Conservation (phyloP, 2,113 vertebrate species). For the Saguinus imperator region DNA sequence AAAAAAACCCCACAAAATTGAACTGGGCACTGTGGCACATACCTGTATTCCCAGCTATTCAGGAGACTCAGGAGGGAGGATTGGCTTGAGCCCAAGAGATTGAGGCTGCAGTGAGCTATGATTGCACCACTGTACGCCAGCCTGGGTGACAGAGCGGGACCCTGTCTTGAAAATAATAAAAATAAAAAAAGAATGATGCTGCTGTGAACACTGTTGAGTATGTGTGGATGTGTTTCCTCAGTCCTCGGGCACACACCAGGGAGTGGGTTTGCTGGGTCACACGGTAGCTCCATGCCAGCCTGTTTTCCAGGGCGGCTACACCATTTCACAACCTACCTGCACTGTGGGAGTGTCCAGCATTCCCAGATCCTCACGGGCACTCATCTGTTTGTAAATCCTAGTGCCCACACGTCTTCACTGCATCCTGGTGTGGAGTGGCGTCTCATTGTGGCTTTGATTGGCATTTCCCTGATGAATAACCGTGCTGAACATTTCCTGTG, state of each 20-base stretch:
- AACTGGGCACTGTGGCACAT: too few species aligned
- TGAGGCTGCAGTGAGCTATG: too few species aligned
- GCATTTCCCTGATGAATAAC: rapidly evolving
- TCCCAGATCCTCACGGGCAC: background rate
- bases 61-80: too few species aligned
- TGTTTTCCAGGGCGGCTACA: background rate
- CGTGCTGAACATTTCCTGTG: rapidly evolving
- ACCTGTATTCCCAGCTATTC: too few species aligned
- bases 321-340: background rate
- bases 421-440: background rate
- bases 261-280: background rate
- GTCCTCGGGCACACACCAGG: rapidly evolving
- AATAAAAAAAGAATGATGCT: too few species aligned
- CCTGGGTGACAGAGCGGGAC: too few species aligned
- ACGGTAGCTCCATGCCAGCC: background rate
- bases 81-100: too few species aligned
- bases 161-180: too few species aligned
- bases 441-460: background rate
- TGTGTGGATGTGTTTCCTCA: background rate
- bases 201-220: background rate
- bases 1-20: too few species aligned
- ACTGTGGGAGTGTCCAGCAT: background rate
- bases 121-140: rapidly evolving
- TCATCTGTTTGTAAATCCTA: background rate
- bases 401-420: background rate